Base-by-base conservation (phyloP, 2,888 invertebrate species). In the Cataglyphis albicans region DNA sequence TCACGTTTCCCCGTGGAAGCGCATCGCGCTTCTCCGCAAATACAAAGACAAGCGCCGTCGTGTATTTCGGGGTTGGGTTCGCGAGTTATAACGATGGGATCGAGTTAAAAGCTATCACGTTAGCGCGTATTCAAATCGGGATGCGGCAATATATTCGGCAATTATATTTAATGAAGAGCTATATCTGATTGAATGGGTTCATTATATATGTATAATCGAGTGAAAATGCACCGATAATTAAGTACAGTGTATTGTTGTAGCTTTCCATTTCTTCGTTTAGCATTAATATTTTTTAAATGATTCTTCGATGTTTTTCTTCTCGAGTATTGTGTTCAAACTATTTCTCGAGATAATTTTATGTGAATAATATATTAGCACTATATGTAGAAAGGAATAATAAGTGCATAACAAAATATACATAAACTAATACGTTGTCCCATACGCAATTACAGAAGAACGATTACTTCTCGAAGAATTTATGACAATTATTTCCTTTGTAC, bases 1-100 rank as follows among this genome's bases (percentile, higher is more conserved):
- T 70, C 78, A 80, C 78, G 70, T 70, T 70, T 78, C 44, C 25
- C 78, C 70, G 59, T 78, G 57, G 44, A 41, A 38, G 57, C 48
- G 70, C 59, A 80, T 70, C 44, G 44, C 59, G 59, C 70, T 9
- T 25, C 12, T 12, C 44, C 2, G 57, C 55, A 25, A 44, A 44
- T 32, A 59, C 57, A 44, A 59, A 78, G 78, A 70, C 44, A 48
- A 44, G 6, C 6, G 74, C 35, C 57, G 29, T 35, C 75, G 65
- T 41, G 70, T 55, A 44, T 44, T 59, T 35, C 25, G 64, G 32
- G 57, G n/a, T 15, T 41, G 35, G 21, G 1, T 21, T 21, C 52
- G 25, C 74, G 75, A 57, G 32, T 21, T 52, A 59, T 44, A 78
- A 78, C 4, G 44, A 7, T 35, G 70, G 59, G 70, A 59, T 35